Percentiles rank a stretch among this genome's conserved stretches.
Evolutionary conservation across 1,140 invertebrate species (phyloP).

Genomic region (Eurosta solidaginis): DNA sequence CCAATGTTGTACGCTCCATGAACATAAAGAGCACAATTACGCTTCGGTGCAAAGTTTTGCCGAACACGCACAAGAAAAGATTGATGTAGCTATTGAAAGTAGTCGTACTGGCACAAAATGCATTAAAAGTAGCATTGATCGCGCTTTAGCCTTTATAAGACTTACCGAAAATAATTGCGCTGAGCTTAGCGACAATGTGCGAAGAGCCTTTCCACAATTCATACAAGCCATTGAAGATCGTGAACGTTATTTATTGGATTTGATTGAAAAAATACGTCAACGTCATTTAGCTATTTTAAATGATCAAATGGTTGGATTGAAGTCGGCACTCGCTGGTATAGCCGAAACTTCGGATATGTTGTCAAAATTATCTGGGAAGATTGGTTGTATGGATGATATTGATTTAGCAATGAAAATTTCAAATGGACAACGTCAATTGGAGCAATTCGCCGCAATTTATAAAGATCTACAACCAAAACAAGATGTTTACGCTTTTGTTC

Average conservation of each 20-base stretch:
- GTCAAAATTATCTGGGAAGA: constrained; percentile 64
- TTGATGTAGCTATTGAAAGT: constrained; percentile 70
- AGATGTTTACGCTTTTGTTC: constrained; percentile 66
- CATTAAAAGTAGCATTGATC: constrained; percentile 72
- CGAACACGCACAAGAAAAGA: constrained; percentile 68
- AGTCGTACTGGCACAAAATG: constrained; percentile 71
- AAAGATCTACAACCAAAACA: constrained; percentile 68
- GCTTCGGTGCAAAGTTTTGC: constrained; percentile 72
- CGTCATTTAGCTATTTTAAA: constrained; percentile 73
- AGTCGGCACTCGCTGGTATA: constrained; percentile 68
- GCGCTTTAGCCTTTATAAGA: constrained; percentile 68
- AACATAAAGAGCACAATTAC: constrained; percentile 73
- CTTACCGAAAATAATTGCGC: constrained; percentile 64
- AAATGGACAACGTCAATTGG: constrained; percentile 74
- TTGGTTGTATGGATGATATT: constrained; percentile 58
- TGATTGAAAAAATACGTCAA: constrained; percentile 76
- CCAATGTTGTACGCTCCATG: constrained; percentile 70
- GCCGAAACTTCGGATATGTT: constrained; percentile 71
- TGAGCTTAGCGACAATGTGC: constrained; percentile 65
- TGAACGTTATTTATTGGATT: constrained; percentile 75
- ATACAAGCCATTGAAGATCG: constrained; percentile 78
- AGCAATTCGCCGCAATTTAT: constrained; percentile 68
- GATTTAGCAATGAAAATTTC: constrained; percentile 73
- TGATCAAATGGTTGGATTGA: constrained; percentile 73
- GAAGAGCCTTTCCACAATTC: constrained; percentile 66